Percentiles rank a stretch among this genome's conserved stretches.
Conservation (phyloP, 2,113 vertebrate species). For the Phyllostomus hastatus region DNA sequence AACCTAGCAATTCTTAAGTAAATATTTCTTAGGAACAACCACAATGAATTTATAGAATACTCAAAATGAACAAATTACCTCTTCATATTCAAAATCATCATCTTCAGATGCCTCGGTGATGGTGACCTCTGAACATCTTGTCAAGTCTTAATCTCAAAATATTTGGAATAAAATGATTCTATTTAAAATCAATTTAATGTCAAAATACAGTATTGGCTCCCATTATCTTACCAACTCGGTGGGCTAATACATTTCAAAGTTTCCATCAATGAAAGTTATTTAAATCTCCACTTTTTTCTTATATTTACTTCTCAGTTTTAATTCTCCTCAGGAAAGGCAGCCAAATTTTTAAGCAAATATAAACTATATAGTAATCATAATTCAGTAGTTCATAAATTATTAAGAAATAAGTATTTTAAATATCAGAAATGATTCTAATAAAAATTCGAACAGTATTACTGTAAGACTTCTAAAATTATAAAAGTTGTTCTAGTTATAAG, state of each 20-base stretch:
- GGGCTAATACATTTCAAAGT: not conserved
- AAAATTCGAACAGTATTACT: not conserved
- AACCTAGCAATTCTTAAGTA: not conserved
- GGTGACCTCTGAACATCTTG: slow-evolving; percentile 72
- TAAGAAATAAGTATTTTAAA: slow-evolving; percentile 18
- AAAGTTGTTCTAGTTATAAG: not conserved
- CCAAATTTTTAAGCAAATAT: not conserved
- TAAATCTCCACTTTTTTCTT: not conserved
- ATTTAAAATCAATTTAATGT: not conserved
- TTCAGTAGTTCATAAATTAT: not conserved
- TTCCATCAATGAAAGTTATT: not conserved
- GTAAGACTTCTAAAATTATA: not conserved
- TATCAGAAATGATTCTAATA: slow-evolving; percentile 1
- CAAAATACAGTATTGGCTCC: not conserved
- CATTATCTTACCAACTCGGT: not conserved
- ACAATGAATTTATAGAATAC: not conserved
- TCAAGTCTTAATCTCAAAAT: slow-evolving; percentile 78
- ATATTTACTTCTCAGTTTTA: not conserved
- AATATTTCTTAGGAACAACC: not conserved
- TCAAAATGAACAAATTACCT: slow-evolving; percentile 77
- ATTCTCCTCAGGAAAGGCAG: not conserved
- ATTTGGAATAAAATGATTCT: not conserved
- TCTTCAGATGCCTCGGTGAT: slow-evolving; percentile 81
- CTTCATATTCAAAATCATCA: slow-evolving; percentile 83
- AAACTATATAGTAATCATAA: not conserved